Conservation (phyloP, 2,113 vertebrate species). For the Cinclus mexicanus region DNA sequence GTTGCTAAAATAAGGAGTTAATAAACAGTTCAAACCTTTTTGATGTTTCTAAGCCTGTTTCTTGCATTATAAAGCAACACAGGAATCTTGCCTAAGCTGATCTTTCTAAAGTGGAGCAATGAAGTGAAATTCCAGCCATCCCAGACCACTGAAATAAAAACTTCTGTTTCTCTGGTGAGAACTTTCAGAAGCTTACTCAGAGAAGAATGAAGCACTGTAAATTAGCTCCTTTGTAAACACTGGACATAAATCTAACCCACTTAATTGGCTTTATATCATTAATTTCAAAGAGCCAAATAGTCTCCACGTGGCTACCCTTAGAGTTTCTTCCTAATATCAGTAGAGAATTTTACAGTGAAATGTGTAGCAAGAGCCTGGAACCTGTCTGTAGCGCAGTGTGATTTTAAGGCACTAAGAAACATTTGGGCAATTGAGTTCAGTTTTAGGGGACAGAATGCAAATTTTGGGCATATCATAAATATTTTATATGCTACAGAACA, state of each 20-base stretch:
- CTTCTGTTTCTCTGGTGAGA: neutral
- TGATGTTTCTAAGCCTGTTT: neutral
- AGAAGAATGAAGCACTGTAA: neutral
- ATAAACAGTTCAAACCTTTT: neutral
- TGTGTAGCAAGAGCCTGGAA: neutral
- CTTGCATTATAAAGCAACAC: neutral
- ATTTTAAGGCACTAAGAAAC: neutral
- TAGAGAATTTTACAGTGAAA: neutral
- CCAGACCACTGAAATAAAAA: neutral
- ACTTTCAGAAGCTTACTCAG: neutral
- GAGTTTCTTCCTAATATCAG: neutral
- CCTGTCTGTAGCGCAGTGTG: neutral
- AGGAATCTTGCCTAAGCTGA: neutral
- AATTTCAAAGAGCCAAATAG: neutral
- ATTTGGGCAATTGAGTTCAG: neutral
- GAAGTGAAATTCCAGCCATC: neutral
- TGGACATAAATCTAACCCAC: neutral
- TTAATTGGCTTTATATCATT: neutral
- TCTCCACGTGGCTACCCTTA: neutral
- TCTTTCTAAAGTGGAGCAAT: neutral
- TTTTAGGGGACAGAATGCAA: neutral
- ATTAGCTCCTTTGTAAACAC: neutral
- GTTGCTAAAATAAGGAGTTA: neutral
- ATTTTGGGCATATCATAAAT: neutral
- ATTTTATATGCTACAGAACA: neutral